A percentile compares a stretch with the other conserved stretches of the same genome.
Conservation (phyloP, 2,113 vertebrate species). For the Bubalus kerabau region DNA sequence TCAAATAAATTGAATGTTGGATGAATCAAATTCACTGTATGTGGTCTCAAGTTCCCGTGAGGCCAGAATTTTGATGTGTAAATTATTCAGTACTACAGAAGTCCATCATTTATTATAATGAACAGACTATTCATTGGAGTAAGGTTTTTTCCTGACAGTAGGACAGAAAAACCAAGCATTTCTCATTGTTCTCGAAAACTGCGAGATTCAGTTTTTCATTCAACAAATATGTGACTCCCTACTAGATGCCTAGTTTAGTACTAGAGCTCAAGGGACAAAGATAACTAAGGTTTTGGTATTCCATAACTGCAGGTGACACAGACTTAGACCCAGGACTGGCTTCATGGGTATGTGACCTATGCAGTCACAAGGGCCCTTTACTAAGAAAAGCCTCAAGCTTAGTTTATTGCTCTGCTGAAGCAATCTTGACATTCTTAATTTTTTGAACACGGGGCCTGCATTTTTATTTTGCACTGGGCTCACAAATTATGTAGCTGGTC, state of each 20-base stretch:
- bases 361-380: not conserved
- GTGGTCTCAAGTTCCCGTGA: not conserved
- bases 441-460: not conserved
- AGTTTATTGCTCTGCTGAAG: not conserved
- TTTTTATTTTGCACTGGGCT: not conserved
- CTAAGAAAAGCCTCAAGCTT: not conserved
- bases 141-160: not conserved
- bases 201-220: not conserved
- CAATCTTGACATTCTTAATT: not conserved
- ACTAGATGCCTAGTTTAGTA: not conserved
- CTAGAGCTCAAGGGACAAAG: not conserved
- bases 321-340: not conserved
- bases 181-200: conserved; percentile 1
- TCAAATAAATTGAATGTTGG: conserved; percentile 30
- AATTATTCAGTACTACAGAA: not conserved
- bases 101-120: not conserved
- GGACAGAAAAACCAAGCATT: not conserved
- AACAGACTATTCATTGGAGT: not conserved
- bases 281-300: not conserved
- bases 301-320: not conserved
- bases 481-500: not conserved
- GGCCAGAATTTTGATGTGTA: not conserved
- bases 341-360: not conserved
- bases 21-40: not conserved
- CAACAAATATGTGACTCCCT: not conserved